phyloP scores from a whole-genome alignment of 2,797 vertebrate species.

The Ambastaia sidthimunki region DNA sequence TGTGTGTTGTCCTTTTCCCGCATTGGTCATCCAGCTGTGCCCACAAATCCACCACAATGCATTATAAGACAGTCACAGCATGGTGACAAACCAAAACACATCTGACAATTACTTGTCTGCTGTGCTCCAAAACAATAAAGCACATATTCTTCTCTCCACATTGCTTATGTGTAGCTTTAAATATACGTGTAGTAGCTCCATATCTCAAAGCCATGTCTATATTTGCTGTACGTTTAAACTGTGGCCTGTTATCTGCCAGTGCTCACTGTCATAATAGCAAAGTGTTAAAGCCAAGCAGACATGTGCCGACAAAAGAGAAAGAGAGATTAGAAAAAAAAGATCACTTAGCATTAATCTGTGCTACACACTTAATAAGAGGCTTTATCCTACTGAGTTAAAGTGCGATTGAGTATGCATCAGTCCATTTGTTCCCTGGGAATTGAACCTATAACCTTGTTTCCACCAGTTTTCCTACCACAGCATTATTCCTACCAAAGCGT shows the following conservation, averaged over 20 bases:
- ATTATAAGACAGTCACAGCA: not conserved
- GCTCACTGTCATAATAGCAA: constrained; percentile 42
- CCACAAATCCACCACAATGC: constrained; percentile 30
- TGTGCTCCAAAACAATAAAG: constrained; percentile 55
- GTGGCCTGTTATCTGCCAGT: constrained; percentile 59
- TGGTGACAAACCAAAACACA: not conserved
- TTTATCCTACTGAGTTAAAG: not conserved
- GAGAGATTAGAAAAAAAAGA: not conserved
- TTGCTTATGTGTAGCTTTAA: not conserved
- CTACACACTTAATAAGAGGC: constrained; percentile 44
- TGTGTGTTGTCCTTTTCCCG: constrained; percentile 7
- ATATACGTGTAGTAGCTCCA: not conserved
- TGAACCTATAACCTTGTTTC: not conserved
- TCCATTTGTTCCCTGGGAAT: not conserved
- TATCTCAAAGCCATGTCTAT: not conserved
- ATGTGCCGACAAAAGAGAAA: constrained; percentile 23
- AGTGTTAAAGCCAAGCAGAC: constrained; percentile 34
- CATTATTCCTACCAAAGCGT: too few species aligned
- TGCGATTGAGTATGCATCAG: not conserved
- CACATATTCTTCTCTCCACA: constrained; percentile 44
- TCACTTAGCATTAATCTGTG: constrained; percentile 67
- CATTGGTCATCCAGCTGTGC: constrained; percentile 53
- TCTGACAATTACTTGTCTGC: constrained; percentile 54
- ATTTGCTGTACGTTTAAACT: constrained; percentile 52
- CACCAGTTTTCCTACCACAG: too few species aligned